Evolutionary conservation across 2,888 invertebrate species (phyloP).

Genomic region (Biston betularia): DNA sequence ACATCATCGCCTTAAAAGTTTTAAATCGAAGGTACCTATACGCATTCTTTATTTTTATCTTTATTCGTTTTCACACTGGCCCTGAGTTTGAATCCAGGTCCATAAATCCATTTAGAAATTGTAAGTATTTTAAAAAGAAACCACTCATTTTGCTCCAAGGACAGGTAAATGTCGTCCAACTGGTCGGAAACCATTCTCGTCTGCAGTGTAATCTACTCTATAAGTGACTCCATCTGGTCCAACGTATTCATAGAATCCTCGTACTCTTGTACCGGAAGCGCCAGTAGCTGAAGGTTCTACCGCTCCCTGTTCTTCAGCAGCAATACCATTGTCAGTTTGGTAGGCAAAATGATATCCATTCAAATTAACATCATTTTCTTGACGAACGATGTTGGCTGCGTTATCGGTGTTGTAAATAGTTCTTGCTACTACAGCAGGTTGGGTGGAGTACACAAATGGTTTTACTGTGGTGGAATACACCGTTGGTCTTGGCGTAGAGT

Average conservation of each 20-base stretch:
- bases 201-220: slow-evolving; percentile 86
- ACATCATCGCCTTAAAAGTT: slow-evolving; percentile 1
- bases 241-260: slow-evolving; percentile 89
- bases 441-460: slow-evolving; percentile 46
- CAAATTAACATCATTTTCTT: slow-evolving; percentile 77
- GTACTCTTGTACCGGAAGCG: slow-evolving; percentile 85
- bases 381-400: slow-evolving; percentile 84
- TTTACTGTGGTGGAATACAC: slow-evolving; percentile 25
- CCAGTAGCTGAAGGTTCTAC: slow-evolving; percentile 82
- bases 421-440: slow-evolving; percentile 38
- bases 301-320: slow-evolving; percentile 87
- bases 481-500: slow-evolving; percentile 39
- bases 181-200: slow-evolving; percentile 87
- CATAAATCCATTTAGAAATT: not conserved
- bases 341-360: slow-evolving; percentile 87
- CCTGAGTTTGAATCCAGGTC: not conserved
- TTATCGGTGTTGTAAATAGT: slow-evolving; percentile 70
- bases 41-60: slow-evolving; percentile 3
- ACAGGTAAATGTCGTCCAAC: slow-evolving; percentile 83
- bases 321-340: slow-evolving; percentile 89
- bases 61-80: slow-evolving; percentile 4
- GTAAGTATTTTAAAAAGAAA: not conserved
- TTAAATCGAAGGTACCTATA: slow-evolving; percentile 5
- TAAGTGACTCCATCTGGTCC: slow-evolving; percentile 87
- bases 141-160: slow-evolving; percentile 40